These are phyloP conservation scores for Plutomurus gul DNA, from an alignment of 1,140 invertebrate species.

Conservation along the genomic window DNA sequence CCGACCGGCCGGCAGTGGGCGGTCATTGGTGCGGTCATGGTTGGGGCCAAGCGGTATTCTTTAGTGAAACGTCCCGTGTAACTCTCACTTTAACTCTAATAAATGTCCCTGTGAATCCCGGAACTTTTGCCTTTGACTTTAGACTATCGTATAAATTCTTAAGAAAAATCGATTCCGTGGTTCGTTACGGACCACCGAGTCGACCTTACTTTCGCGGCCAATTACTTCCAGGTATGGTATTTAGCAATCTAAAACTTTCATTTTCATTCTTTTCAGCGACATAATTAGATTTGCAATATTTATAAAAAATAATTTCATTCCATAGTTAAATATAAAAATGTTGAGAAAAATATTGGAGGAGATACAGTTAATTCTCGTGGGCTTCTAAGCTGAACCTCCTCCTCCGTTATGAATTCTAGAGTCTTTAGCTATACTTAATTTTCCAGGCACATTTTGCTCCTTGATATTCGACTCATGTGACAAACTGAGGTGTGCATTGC, in stretches of 20 bases:
- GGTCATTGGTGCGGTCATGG: constrained; percentile 83
- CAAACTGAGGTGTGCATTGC: constrained; percentile 69
- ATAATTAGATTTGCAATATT: neutral
- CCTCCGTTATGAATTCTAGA: too few species aligned
- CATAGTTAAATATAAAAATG: too few species aligned
- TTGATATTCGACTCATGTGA: constrained; percentile 73
- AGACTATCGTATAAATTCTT: constrained; percentile 81
- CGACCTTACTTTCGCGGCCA: constrained; percentile 72
- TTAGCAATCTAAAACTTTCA: neutral
- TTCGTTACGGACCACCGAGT: constrained; percentile 69
- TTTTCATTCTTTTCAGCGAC: neutral
- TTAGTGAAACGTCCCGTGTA: constrained; percentile 77
- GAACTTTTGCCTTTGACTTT: constrained; percentile 62
- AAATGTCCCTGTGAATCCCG: constrained; percentile 63
- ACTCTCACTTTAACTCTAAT: constrained; percentile 73
- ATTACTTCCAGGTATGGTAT: constrained; percentile 62
- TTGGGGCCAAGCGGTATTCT: constrained; percentile 83
- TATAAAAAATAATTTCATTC: too few species aligned
- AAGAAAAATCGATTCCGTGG: constrained; percentile 70
- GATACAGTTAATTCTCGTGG: constrained; percentile 50
- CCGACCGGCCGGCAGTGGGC: constrained; percentile 70
- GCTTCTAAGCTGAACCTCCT: too few species aligned
- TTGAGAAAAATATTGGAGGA: constrained; percentile 29
- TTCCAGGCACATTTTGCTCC: constrained; percentile 77
- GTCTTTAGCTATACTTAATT: too few species aligned